Evolutionary conservation across 2,113 vertebrate species (phyloP).

Genomic region (Mus pahari): DNA sequence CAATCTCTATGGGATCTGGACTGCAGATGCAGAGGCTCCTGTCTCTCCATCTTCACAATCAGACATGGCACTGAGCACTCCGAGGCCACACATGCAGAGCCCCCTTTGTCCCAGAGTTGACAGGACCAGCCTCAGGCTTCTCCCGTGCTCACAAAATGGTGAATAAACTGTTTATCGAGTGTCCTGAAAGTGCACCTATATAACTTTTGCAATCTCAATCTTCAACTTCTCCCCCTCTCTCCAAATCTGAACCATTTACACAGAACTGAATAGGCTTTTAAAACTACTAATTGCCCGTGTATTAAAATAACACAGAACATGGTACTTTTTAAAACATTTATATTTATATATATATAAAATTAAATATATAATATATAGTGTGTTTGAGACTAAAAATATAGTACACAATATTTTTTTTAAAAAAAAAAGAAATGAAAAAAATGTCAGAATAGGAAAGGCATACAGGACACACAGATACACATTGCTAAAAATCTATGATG

Average conservation of each 20-base stretch:
- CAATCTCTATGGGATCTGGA: not conserved
- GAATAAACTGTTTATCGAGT: not conserved
- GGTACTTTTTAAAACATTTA: slow-evolving; percentile 85
- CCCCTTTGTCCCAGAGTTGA: not conserved
- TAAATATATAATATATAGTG: slow-evolving; percentile 90
- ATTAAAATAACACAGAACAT: slow-evolving; percentile 66
- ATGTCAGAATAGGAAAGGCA: slow-evolving; percentile 80
- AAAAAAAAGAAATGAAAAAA: slow-evolving; percentile 82
- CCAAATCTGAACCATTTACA: not conserved
- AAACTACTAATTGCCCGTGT: not conserved
- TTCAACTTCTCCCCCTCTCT: not conserved
- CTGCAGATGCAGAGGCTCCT: not conserved
- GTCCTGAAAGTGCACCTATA: not conserved
- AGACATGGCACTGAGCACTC: not conserved
- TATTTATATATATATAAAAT: slow-evolving; percentile 90
- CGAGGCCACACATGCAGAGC: not conserved
- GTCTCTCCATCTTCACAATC: not conserved
- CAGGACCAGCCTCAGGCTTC: not conserved
- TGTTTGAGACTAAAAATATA: slow-evolving; percentile 90
- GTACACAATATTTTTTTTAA: slow-evolving; percentile 86
- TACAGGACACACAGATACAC: slow-evolving; percentile 81
- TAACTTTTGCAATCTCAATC: not conserved
- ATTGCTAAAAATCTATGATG: slow-evolving; percentile 81
- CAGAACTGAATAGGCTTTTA: not conserved
- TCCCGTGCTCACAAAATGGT: not conserved